Percentiles rank a stretch among this genome's conserved stretches.
phyloP scores from a whole-genome alignment of 2,113 vertebrate species.

The Lathamus discolor region DNA sequence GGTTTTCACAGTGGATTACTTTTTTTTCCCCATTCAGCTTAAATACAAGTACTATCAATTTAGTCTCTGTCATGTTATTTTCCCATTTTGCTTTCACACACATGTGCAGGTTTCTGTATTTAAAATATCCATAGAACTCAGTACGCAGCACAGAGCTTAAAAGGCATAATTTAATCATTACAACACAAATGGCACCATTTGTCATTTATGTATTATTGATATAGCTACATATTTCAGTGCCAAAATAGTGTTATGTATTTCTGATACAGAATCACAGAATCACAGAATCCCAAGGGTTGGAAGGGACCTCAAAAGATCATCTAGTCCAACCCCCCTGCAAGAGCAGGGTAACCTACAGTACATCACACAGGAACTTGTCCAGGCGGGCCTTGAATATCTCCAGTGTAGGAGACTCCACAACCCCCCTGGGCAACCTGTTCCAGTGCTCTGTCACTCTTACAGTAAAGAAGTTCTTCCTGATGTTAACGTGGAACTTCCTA shows the following conservation, averaged over 20 bases:
- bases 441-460: no score
- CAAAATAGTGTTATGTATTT: not conserved
- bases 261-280: not conserved
- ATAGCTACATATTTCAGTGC: not conserved
- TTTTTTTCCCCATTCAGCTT: not conserved
- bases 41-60: not conserved
- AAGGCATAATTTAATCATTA: not conserved
- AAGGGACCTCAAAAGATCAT: no score
- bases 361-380: no score
- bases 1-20: not conserved
- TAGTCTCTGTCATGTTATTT: not conserved
- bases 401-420: no score
- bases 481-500: no score
- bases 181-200: not conserved
- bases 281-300: no score
- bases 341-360: no score
- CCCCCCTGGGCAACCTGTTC: no score
- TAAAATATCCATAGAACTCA: not conserved
- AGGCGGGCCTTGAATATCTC: no score
- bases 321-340: no score
- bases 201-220: not conserved
- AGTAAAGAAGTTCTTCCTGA: no score
- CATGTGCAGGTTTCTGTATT: not conserved
- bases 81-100: not conserved
- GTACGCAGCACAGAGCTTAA: not conserved